Percentiles rank a stretch among this genome's conserved stretches.
phyloP scores from a whole-genome alignment of 2,797 vertebrate genomes.

The Choloepus didactylus region DNA sequence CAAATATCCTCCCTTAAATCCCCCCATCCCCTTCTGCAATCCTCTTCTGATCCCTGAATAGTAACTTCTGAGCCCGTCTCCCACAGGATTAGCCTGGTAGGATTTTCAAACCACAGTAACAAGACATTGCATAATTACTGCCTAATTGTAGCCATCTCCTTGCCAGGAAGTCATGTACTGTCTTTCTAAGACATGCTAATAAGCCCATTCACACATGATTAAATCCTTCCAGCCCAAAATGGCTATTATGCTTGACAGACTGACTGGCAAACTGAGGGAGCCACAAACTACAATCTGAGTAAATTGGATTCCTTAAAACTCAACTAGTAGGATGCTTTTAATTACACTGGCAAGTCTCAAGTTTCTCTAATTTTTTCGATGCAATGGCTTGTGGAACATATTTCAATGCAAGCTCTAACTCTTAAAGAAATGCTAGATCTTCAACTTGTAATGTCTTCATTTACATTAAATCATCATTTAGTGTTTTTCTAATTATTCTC shows the following conservation, averaged over 20 bases:
- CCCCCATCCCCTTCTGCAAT: rapidly evolving
- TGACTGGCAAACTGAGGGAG: slow-evolving; percentile 13
- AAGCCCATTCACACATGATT: slow-evolving; percentile 29
- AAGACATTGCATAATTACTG: neutral
- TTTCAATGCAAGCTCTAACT: neutral
- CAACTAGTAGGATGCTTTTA: neutral
- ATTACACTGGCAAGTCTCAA: neutral
- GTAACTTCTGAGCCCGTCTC: neutral
- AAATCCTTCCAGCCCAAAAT: neutral
- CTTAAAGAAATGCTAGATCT: neutral
- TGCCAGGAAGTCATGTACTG: neutral
- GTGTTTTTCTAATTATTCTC: neutral
- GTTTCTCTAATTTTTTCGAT: neutral
- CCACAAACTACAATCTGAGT: neutral
- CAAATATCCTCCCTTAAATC: neutral
- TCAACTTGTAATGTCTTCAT: neutral
- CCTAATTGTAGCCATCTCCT: neutral
- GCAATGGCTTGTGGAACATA: neutral
- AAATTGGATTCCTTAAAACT: slow-evolving; percentile 53
- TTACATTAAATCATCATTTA: neutral
- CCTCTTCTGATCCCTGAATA: neutral
- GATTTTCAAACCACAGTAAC: neutral
- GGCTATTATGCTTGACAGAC: slow-evolving; percentile 57
- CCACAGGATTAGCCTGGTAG: neutral
- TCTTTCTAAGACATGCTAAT: slow-evolving; percentile 34